Conservation (phyloP, 1,140 invertebrate genomes). For the Bombyx mori region DNA sequence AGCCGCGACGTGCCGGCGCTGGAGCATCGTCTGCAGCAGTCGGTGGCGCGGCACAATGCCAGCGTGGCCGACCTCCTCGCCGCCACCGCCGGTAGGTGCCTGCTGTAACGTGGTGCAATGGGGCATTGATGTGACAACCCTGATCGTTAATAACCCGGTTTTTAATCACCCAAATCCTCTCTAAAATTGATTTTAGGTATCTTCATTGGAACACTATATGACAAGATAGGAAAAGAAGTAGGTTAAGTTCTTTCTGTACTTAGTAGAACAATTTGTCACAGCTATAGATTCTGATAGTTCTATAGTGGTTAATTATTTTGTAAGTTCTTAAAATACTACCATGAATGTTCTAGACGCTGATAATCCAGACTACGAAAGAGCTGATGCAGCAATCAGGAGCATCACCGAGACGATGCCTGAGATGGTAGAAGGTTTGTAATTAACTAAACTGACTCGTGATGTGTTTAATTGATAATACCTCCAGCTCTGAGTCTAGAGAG, state of each 20-base stretch:
- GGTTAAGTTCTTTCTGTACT: background rate
- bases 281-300: too few species aligned
- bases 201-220: too few species aligned
- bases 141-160: background rate
- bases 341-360: constrained; percentile 16
- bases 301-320: too few species aligned
- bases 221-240: background rate
- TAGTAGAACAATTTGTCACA: background rate
- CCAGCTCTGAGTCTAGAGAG: background rate
- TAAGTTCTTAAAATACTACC: too few species aligned
- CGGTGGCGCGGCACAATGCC: constrained; percentile 25
- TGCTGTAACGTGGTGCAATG: background rate
- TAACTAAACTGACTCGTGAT: background rate
- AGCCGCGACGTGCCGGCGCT: too few species aligned
- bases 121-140: background rate
- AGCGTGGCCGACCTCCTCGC: constrained; percentile 26
- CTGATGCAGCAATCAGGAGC: constrained; percentile 18
- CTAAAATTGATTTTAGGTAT: background rate
- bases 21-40: constrained; percentile 11
- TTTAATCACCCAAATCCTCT: background rate
- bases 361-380: constrained; percentile 24
- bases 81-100: constrained; percentile 13
- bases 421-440: constrained; percentile 16
- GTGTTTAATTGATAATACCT: background rate
- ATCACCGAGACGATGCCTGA: constrained; percentile 25